Evolutionary conservation across 1,140 invertebrate genomes (phyloP).

Genomic region (Plutomurus gul): DNA sequence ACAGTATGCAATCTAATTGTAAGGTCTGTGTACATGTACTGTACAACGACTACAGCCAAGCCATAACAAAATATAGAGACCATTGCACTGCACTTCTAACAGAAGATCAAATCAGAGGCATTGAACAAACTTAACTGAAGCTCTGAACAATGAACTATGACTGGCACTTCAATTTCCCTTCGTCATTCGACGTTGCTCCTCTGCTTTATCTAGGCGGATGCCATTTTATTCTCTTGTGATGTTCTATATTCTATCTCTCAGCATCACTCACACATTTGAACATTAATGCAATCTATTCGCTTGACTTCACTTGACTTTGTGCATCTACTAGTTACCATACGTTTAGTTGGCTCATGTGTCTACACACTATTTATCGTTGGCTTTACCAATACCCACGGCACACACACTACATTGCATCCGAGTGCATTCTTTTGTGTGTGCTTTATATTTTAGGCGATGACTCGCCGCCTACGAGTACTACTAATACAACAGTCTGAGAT

Average conservation of each 20-base stretch:
- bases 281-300: background rate
- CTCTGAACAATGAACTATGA: background rate
- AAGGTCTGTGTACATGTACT: background rate
- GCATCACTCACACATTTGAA: background rate
- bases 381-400: no score
- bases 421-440: background rate
- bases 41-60: background rate
- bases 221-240: background rate
- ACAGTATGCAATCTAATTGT: background rate
- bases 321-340: no score
- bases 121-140: background rate
- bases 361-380: no score
- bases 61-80: background rate
- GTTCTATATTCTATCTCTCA: constrained; percentile 1
- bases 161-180: constrained; percentile 28
- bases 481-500: background rate
- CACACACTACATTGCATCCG: background rate
- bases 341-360: no score
- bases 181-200: constrained; percentile 7
- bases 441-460: background rate
- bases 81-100: background rate
- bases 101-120: background rate
- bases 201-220: constrained; percentile 14
- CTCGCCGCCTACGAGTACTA: background rate
- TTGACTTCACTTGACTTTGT: background rate